Percentiles rank a stretch among this genome's conserved stretches.
Conservation (phyloP, 1,140 invertebrate genomes). For the Drosophila fuyamai region DNA sequence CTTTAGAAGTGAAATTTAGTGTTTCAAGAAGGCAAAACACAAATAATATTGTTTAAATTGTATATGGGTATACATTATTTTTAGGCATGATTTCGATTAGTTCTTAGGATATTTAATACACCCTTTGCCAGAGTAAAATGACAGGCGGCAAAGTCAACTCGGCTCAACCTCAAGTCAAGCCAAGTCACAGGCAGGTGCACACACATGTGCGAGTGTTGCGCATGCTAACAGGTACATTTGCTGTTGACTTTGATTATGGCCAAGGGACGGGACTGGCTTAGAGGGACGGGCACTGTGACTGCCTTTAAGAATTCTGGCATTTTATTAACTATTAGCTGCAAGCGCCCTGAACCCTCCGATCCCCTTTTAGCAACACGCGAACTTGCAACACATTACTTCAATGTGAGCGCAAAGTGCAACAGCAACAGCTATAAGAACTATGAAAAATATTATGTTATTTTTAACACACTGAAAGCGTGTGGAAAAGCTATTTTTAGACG, state of each 20-base stretch:
- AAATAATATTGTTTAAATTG: too few relatives aligned
- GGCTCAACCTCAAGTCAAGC: slow-evolving; percentile 38
- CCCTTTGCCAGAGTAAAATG: slow-evolving; percentile 15
- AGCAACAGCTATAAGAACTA: slow-evolving; percentile 41
- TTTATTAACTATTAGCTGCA: slow-evolving; percentile 77
- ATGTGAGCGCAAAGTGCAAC: slow-evolving; percentile 63
- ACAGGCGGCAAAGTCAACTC: slow-evolving; percentile 47
- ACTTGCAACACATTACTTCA: slow-evolving; percentile 72
- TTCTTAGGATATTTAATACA: neutral
- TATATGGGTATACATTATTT: too few relatives aligned
- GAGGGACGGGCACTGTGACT: neutral
- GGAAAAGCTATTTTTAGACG: slow-evolving; percentile 79
- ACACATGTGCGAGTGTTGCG: slow-evolving; percentile 7
- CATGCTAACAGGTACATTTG: slow-evolving; percentile 65
- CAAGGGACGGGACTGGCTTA: neutral
- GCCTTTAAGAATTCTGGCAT: slow-evolving; percentile 61
- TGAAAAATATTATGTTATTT: slow-evolving; percentile 82
- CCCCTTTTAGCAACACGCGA: slow-evolving; percentile 38
- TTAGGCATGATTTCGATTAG: too few relatives aligned
- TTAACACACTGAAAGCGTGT: slow-evolving; percentile 81
- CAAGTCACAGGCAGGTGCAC: slow-evolving; percentile 35
- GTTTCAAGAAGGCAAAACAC: too few relatives aligned
- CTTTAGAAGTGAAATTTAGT: too few relatives aligned
- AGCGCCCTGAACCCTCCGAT: slow-evolving; percentile 11
- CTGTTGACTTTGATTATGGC: slow-evolving; percentile 61